A percentile compares a stretch with the other conserved stretches of the same genome.
Conservation (phyloP, 2,113 vertebrate genomes). For the Rhipidura dahli region DNA sequence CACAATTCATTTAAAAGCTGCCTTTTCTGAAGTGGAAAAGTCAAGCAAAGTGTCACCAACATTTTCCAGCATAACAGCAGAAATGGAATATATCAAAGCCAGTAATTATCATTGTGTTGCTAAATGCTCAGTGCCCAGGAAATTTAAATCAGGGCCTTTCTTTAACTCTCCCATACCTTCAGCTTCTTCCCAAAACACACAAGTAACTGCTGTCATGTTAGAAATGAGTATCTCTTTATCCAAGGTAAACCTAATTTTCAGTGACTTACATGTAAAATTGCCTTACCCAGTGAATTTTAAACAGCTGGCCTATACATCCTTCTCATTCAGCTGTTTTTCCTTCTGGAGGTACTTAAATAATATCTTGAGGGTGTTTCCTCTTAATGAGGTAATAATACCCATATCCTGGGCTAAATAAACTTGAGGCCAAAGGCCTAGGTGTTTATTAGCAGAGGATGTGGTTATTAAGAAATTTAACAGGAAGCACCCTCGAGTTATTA, state of each 20-base stretch:
- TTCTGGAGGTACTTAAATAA: slow-evolving; percentile 63
- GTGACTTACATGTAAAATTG: background rate
- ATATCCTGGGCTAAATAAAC: slow-evolving; percentile 67
- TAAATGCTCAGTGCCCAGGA: background rate
- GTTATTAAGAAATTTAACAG: slow-evolving; percentile 62
- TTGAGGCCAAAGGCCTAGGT: slow-evolving; percentile 58
- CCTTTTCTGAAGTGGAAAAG: background rate
- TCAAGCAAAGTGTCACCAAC: background rate
- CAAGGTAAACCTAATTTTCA: background rate
- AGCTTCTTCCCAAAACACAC: background rate
- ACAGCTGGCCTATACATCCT: background rate
- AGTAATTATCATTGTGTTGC: background rate
- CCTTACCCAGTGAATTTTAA: background rate
- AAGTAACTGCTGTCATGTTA: background rate
- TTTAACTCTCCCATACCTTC: background rate
- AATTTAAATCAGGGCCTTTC: background rate
- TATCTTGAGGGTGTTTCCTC: slow-evolving; percentile 62
- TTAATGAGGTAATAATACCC: slow-evolving; percentile 69
- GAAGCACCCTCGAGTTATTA: slow-evolving; percentile 56
- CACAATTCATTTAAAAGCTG: background rate
- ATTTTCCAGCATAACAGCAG: background rate
- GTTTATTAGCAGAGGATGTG: slow-evolving; percentile 67
- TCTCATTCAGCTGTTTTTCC: slow-evolving; percentile 27
- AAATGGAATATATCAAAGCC: background rate
- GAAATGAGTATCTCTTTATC: background rate